Percentiles rank a stretch among this genome's conserved stretches.
These are phyloP conservation scores for Euphonia xanthogaster DNA, from an alignment of 2,797 vertebrate genomes.

Conservation along the genomic window DNA sequence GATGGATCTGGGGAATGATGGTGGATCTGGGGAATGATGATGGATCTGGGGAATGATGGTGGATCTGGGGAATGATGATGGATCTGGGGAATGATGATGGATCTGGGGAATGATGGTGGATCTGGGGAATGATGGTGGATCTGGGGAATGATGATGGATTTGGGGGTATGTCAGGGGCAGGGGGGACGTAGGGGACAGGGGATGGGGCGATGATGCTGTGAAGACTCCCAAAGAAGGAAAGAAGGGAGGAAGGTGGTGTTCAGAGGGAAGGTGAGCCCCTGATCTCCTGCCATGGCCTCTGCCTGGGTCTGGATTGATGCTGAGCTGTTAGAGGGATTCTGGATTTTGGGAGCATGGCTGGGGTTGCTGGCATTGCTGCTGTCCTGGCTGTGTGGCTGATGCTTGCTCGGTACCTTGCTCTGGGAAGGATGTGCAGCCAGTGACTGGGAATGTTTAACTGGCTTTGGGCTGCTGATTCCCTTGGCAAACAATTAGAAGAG, in stretches of 20 bases:
- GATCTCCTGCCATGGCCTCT: not conserved
- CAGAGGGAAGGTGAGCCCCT: not conserved
- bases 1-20: not conserved
- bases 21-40: not conserved
- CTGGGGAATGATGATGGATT: not conserved
- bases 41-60: not conserved
- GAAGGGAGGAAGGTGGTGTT: not conserved
- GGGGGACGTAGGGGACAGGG: too few species aligned
- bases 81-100: not conserved
- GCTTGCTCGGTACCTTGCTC: not conserved
- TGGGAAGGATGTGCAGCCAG: not conserved
- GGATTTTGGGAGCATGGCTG: not conserved
- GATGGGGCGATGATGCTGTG: not conserved
- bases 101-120: too few species aligned
- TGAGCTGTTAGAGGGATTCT: not conserved
- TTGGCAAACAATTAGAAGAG: not conserved
- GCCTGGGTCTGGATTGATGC: fast-evolving
- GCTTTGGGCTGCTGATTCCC: not conserved
- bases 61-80: not conserved
- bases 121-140: not conserved
- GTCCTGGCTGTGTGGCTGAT: not conserved
- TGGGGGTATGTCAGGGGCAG: not conserved
- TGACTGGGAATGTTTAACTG: not conserved
- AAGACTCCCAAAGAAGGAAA: not conserved
- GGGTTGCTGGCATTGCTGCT: not conserved